Evolutionary conservation across 1,140 invertebrate genomes (phyloP).

Genomic region (Orussus abietinus): DNA sequence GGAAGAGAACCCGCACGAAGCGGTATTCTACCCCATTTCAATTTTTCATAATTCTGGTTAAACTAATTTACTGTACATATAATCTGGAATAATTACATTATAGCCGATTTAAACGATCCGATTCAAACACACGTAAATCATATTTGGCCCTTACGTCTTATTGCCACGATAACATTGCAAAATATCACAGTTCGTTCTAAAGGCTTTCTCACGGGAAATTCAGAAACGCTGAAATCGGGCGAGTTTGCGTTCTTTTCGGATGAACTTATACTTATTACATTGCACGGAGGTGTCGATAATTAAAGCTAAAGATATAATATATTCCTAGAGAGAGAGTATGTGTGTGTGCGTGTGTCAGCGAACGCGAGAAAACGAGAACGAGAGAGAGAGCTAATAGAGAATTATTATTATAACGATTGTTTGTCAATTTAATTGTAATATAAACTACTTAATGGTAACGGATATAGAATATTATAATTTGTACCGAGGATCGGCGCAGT

Average conservation of each 20-base stretch:
- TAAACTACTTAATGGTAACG: conserved; percentile 25
- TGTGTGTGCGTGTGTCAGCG: no score
- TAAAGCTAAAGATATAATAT: conserved; percentile 26
- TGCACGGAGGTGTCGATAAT: conserved; percentile 23
- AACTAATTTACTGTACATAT: no score
- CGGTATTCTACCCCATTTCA: no score
- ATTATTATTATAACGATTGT: conserved; percentile 29
- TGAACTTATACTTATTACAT: conserved; percentile 31
- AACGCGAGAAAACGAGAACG: conserved; percentile 13
- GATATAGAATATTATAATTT: conserved; percentile 28
- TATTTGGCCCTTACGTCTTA: no score
- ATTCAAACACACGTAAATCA: no score
- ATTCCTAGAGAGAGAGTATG: conserved; percentile 31
- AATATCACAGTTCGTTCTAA: no score
- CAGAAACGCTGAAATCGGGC: neutral
- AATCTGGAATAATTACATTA: no score
- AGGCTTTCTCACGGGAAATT: neutral
- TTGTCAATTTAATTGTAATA: conserved; percentile 40
- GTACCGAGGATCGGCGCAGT: conserved; percentile 23
- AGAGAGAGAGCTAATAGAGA: conserved; percentile 27
- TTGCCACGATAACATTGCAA: no score
- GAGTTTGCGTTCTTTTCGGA: conserved; percentile 11
- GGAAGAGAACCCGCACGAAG: no score
- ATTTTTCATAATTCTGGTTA: no score
- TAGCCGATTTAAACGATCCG: no score